A percentile compares a stretch with the other conserved stretches of the same genome.
These are phyloP conservation scores for Podabrus alpinus DNA, from an alignment of 2,888 invertebrate species.

Conservation along the genomic window DNA sequence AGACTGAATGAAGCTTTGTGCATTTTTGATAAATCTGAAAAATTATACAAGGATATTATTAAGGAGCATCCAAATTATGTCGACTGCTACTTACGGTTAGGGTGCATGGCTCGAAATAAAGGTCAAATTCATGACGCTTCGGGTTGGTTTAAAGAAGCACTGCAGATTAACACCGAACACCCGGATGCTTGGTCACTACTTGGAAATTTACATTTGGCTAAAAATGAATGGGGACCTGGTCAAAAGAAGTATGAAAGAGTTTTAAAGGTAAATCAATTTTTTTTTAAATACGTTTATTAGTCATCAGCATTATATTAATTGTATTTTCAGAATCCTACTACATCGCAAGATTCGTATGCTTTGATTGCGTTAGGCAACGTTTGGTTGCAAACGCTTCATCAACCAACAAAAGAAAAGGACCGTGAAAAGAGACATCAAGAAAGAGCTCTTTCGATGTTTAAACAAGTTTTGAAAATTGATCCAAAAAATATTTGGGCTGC, in stretches of 20 bases:
- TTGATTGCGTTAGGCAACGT: conserved; percentile 96
- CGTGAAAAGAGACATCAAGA: conserved; percentile 95
- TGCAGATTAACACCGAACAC: conserved; percentile 93
- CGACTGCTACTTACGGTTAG: conserved; percentile 87
- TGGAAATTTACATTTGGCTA: conserved; percentile 96
- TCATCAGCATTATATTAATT: no score
- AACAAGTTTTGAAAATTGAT: conserved; percentile 88
- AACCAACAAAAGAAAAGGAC: conserved; percentile 91
- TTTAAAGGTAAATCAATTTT: conserved; percentile 64
- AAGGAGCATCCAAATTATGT: conserved; percentile 98
- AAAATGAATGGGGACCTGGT: conserved; percentile 96
- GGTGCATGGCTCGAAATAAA: conserved; percentile 97
- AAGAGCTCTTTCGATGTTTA: conserved; percentile 89
- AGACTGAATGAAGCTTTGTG: conserved; percentile 91
- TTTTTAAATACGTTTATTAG: no score
- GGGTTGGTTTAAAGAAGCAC: conserved; percentile 98
- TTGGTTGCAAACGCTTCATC: conserved; percentile 96
- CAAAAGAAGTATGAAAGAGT: conserved; percentile 99
- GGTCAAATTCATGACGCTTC: conserved; percentile 99
- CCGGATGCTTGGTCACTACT: conserved; percentile 98
- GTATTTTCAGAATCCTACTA: conserved; percentile 69
- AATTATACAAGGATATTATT: conserved; percentile 94
- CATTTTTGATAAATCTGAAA: conserved; percentile 91
- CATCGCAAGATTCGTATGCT: conserved; percentile 91
- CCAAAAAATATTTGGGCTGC: conserved; percentile 98